Evolutionary conservation across 2,113 vertebrate species (phyloP).

Genomic region (Bubo blakistoni): DNA sequence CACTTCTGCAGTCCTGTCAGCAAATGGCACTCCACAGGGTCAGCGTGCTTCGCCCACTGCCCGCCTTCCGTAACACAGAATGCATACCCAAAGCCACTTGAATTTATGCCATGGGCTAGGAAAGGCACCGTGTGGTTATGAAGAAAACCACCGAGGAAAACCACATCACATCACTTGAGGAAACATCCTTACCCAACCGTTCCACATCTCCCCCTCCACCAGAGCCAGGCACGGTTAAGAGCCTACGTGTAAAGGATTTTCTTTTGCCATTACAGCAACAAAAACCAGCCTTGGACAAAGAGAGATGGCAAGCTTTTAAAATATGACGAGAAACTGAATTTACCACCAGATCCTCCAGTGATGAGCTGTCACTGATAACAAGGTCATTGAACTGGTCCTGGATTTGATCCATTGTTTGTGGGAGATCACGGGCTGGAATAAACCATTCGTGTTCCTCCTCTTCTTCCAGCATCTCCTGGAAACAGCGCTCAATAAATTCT

Average conservation of each 20-base stretch:
- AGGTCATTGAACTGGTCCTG: slow-evolving; percentile 87
- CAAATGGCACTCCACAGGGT: not conserved
- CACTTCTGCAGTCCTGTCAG: not conserved
- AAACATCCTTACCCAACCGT: not conserved
- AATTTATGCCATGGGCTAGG: not conserved
- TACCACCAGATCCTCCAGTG: slow-evolving; percentile 84
- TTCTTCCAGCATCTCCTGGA: slow-evolving; percentile 93
- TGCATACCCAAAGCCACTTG: not conserved
- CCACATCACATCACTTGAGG: not conserved
- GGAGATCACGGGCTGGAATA: slow-evolving; percentile 91
- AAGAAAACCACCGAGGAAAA: not conserved
- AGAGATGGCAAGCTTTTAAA: not conserved
- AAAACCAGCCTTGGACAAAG: not conserved
- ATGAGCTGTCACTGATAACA: slow-evolving; percentile 81
- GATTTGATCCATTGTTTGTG: slow-evolving; percentile 80
- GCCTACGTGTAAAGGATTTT: not conserved
- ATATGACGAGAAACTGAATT: slow-evolving; percentile 29
- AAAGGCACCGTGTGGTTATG: not conserved
- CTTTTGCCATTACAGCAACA: not conserved
- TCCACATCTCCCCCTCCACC: not conserved
- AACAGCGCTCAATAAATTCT: slow-evolving; percentile 91
- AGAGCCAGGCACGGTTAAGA: not conserved
- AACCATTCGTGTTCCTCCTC: slow-evolving; percentile 92
- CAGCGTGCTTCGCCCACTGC: not conserved
- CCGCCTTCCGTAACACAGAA: not conserved